Evolutionary conservation across 2,797 vertebrate species (phyloP), one percentile per base, ranked within the genome.

Genomic region (Chelmon rostratus): DNA sequence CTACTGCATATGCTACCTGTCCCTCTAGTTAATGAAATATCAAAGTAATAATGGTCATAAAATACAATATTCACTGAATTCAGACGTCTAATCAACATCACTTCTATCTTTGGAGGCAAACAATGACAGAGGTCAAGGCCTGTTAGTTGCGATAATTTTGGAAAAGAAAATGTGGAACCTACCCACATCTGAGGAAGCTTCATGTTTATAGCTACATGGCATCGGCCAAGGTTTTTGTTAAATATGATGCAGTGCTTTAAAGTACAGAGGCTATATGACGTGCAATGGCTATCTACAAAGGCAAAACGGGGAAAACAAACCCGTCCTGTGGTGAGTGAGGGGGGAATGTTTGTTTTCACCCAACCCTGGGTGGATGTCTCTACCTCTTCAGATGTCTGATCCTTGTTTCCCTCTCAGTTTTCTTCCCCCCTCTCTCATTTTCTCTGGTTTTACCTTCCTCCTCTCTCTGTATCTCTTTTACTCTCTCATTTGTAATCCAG

Each of bases 401-500:
- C 18, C 74, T 67, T 44, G 31, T 6, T 44, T 83, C 68, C 71
- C 69, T 68, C 49, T 65, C 23, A 37, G 25, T 82, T 82, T 66
- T 76, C 44, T 73, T 69, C 57, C 25, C 62, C n/a, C 69, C 53
- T 47, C 28, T 68, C 42, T 53, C 19, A 37, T 79, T 73, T 75
- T 65, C 44, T 68, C 16, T 44, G 33, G 49, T 81, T 87, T 73
- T 73, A 78, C 59, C 65, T 74, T 72, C 54, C 15, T 71, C 63
- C 8, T 18, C 25, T 53, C 31, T 68, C 65, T 42, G 50, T 68
- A 50, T 85, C 59, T 82, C 40, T 63, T 80, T 76, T 67, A 67
- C 25, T 67, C 64, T 72, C 2, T 82, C 35, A 78, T 78, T 64
- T 88, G 18, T 91, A 91, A 92, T 90, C 88, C 70, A 86, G 77